Base-by-base conservation (phyloP, 1,140 invertebrate species). In the Drosophila pectinifera region DNA sequence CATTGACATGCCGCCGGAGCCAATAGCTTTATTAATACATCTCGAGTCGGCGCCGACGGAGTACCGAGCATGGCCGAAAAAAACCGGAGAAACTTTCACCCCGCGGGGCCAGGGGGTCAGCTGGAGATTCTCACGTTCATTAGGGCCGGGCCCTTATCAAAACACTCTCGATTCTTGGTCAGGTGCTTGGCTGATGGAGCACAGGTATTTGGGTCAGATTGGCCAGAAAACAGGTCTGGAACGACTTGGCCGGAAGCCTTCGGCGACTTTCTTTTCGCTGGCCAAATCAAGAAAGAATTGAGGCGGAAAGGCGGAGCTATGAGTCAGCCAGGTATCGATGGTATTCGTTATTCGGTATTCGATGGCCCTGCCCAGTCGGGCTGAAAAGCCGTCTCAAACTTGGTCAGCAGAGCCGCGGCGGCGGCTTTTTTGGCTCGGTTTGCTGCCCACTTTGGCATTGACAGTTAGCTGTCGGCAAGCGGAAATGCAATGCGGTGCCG, bases 401-500 rank as follows among this genome's bases (percentile, higher is more conserved):
- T 88, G 83, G 79, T 61, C 79, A 80, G 76, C 58, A 64, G 22
- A 53, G 59, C 43, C 39, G 42, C 14, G 5, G 14, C 36, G 20
- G 38, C 42, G 56, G 49, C 14, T 49, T 45, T 77, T 81, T 80
- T 80, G 80, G 64, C 69, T 77, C 41, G 49, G 38, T 24, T 42
- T 55, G 55, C 55, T 48, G 75, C 65, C 81, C 76, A 76, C 81
- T 86, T 79, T 86, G 83, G 84, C 83, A 88, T 88, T 88, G 83
- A 89, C 83, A 88, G 83, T 83, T 88, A 88, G 72, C 84, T 79
- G 83, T 88, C 75, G 72, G 67, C 76, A 75, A 34, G 61, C 81
- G 83, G 83, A 88, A 88, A 88, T 88, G 83, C 83, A 88, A 79
- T 88, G 84, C 73, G 84, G 70, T 88, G 79, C 76, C 64, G 80